These are phyloP conservation scores for Lobophora halterata DNA, from an alignment of 2,888 invertebrate genomes.

Conservation along the genomic window DNA sequence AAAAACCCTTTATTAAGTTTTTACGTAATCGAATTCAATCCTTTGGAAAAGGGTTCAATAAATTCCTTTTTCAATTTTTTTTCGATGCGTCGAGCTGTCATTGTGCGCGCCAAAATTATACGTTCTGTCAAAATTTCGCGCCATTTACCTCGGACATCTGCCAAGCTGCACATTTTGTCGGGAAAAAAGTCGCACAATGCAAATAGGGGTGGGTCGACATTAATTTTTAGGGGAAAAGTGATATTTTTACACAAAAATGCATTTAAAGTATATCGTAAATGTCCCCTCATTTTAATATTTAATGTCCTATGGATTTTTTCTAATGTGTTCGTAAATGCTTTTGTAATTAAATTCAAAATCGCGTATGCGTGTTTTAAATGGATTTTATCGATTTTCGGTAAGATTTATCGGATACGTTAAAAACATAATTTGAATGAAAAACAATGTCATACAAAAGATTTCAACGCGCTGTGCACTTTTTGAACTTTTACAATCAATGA, in stretches of 20 bases:
- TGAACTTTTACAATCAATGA: not conserved
- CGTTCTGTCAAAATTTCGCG: slow-evolving; percentile 78
- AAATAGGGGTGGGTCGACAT: slow-evolving; percentile 74
- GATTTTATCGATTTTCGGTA: slow-evolving; percentile 29
- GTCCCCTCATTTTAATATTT: slow-evolving; percentile 73
- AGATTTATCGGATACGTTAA: slow-evolving; percentile 2
- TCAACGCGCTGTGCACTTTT: slow-evolving; percentile 5
- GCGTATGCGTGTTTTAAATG: slow-evolving; percentile 24
- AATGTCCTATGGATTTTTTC: slow-evolving; percentile 46
- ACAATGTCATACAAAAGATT: slow-evolving; percentile 22
- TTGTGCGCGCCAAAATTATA: slow-evolving; percentile 69
- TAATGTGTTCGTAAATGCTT: slow-evolving; percentile 36
- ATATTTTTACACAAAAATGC: slow-evolving; percentile 73
- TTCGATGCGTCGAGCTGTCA: slow-evolving; percentile 54
- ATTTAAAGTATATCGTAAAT: slow-evolving; percentile 73
- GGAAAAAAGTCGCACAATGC: slow-evolving; percentile 71
- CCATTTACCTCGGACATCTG: slow-evolving; percentile 77
- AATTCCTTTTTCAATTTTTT: slow-evolving; percentile 67
- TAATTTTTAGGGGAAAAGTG: slow-evolving; percentile 75
- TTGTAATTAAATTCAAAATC: slow-evolving; percentile 34
- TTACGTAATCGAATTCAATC: slow-evolving; percentile 77
- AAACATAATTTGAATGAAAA: slow-evolving; percentile 4
- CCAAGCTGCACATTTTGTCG: slow-evolving; percentile 35
- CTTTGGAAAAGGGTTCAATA: slow-evolving; percentile 78
- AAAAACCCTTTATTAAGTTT: slow-evolving; percentile 66